Base-by-base conservation (phyloP, 2,113 vertebrate genomes). In the Neogobius melanostomus region DNA sequence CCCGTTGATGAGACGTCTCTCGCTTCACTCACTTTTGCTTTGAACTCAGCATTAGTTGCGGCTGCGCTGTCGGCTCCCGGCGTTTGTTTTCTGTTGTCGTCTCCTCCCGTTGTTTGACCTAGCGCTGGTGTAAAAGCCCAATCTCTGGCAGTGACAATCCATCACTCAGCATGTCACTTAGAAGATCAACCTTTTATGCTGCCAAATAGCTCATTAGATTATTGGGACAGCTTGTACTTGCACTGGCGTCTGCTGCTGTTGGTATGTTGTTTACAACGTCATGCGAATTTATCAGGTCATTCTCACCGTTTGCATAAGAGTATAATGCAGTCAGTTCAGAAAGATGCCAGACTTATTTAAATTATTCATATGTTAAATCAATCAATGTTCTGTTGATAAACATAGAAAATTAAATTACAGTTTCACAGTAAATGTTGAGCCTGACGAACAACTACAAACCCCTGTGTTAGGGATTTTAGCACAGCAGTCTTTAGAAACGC, bases 1-100 rank as follows among this genome's bases (percentile, higher is more conserved):
- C 68, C 59, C 50, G 10, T 59, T 57, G 28, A 71, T 51, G 70
- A 79, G 17, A 57, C 6, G 1, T 71, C 73, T 69, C 49, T 6
- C 15, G 78, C 67, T 67, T 60, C 11, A 36, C 12, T 76, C 60
- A 46, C 7, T 9, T 6, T 61, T 16, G 12, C 14, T 61, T 61
- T 61, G 11, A 61, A n/a, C 59, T 45, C 7, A n/a, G 42, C 15
- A 45, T 61, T 60, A 61, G 45, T 61, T 45, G 42, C 43, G 9
- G 59, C 42, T 42, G 11, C 59, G 11, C 59, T 45, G 15, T 44
- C 7, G 7, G 42, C 42, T 61, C 3, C 42, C 15, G 59, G 59
- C 42, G 6, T 61, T 61, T 61, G 42, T n/a, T 44, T 8, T 45
- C 59, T 45, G 42, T 61, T 61, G 42, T 61, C n/a, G 15, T 59